Conservation (phyloP, 92 coral and sea anemone species). For the Pocillopora meandrina region DNA sequence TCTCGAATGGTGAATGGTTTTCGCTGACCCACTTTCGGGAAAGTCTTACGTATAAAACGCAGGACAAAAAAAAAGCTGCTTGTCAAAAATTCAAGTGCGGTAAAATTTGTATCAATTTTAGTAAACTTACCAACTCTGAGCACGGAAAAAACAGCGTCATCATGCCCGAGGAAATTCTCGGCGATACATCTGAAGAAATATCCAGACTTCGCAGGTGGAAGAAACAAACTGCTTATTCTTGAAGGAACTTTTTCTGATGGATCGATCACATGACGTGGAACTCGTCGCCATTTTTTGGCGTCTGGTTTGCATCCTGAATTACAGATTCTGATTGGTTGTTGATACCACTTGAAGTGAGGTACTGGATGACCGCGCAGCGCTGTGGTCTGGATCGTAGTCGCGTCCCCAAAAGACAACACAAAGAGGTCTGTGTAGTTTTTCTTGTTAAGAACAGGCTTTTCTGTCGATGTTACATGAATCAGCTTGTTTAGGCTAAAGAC, state of each 20-base stretch:
- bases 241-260: slow-evolving; percentile 66
- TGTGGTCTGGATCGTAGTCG: slow-evolving; percentile 61
- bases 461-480: neutral
- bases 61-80: too few species aligned
- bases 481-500: neutral
- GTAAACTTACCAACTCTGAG: slow-evolving; percentile 54
- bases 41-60: too few species aligned
- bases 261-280: slow-evolving; percentile 46
- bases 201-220: slow-evolving; percentile 67
- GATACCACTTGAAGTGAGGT: slow-evolving; percentile 78
- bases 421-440: slow-evolving; percentile 20
- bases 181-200: slow-evolving; percentile 81
- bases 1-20: too few species aligned
- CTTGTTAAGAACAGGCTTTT: slow-evolving; percentile 42
- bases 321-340: slow-evolving; percentile 67
- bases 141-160: slow-evolving; percentile 69
- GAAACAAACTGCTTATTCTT: slow-evolving; percentile 49
- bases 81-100: too few species aligned
- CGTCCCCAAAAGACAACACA: slow-evolving; percentile 43
- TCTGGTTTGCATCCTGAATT: slow-evolving; percentile 61
- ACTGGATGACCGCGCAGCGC: slow-evolving; percentile 75
- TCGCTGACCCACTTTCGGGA: too few species aligned
- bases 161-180: slow-evolving; percentile 63
- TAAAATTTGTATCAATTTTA: too few species aligned
- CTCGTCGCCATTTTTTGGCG: slow-evolving; percentile 68